A percentile compares a stretch with the other conserved stretches of the same genome.
Evolutionary conservation across 2,888 invertebrate species (phyloP).

Genomic region (Herminia tarsipennalis): DNA sequence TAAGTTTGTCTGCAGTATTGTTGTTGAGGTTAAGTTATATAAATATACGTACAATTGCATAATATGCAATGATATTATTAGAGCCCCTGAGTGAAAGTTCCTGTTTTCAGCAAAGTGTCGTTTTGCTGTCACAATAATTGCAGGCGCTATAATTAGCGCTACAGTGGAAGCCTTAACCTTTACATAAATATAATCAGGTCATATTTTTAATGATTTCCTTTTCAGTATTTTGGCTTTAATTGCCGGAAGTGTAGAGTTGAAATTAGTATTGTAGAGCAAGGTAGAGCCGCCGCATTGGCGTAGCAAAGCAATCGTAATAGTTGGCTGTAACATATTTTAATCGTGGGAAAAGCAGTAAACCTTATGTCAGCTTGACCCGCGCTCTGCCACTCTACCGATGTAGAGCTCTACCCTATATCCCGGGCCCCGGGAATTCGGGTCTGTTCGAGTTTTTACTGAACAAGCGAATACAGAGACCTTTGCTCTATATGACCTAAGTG

Average conservation of each 20-base stretch:
- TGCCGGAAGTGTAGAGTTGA: neutral
- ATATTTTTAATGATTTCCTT: neutral
- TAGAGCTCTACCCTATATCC: neutral
- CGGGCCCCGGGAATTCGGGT: conserved; percentile 20
- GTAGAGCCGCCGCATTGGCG: conserved; percentile 17
- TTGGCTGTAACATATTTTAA: conserved; percentile 30
- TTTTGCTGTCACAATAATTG: conserved; percentile 4
- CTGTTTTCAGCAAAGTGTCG: neutral
- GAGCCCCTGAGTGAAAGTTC: neutral
- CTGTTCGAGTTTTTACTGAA: neutral
- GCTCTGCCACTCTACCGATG: conserved; percentile 1
- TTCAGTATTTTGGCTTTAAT: neutral
- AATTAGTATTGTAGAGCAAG: neutral
- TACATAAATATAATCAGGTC: too few relatives aligned
- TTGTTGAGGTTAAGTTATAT: neutral
- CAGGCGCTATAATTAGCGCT: conserved; percentile 5
- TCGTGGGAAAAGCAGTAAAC: neutral
- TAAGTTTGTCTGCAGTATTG: neutral
- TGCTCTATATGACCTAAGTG: conserved; percentile 10
- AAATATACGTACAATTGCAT: conserved; percentile 7
- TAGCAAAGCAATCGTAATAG: conserved; percentile 30
- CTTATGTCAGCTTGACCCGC: conserved; percentile 22
- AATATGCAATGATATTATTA: neutral
- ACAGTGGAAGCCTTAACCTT: too few relatives aligned
- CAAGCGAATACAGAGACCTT: conserved; percentile 1